A percentile compares a stretch with the other conserved stretches of the same genome.
Evolutionary conservation across 1,140 invertebrate species (phyloP).

Genomic region (Drosophila kikkawai): DNA sequence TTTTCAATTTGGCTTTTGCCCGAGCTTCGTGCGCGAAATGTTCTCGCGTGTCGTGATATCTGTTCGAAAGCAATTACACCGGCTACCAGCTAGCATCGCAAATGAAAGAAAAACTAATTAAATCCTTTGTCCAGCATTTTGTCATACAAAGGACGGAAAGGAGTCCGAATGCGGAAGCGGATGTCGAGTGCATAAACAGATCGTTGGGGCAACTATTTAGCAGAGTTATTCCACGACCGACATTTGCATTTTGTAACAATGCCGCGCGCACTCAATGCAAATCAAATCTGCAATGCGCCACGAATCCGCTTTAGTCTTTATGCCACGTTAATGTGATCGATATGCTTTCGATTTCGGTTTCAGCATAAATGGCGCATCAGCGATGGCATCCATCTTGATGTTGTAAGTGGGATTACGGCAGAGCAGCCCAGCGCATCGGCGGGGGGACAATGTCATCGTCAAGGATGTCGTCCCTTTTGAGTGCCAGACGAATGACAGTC

Average conservation of each 20-base stretch:
- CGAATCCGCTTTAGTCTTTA: slow-evolving; percentile 36
- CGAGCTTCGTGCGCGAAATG: slow-evolving; percentile 52
- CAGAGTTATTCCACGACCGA: slow-evolving; percentile 18
- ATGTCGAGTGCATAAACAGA: slow-evolving; percentile 30
- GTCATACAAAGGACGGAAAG: slow-evolving; percentile 34
- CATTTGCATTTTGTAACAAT: slow-evolving; percentile 32
- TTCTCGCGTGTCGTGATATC: slow-evolving; percentile 56
- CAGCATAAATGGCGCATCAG: slow-evolving; percentile 70
- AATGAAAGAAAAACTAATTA: slow-evolving; percentile 84
- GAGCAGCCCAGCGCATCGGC: slow-evolving; percentile 16
- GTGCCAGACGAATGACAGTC: slow-evolving; percentile 33
- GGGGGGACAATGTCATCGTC: slow-evolving; percentile 46
- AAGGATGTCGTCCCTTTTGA: slow-evolving; percentile 28
- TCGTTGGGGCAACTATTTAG: slow-evolving; percentile 38
- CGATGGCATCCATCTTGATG: slow-evolving; percentile 60
- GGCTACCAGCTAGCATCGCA: slow-evolving; percentile 34
- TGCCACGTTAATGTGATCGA: slow-evolving; percentile 63
- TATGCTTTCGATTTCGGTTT: slow-evolving; percentile 71
- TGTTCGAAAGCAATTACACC: slow-evolving; percentile 76
- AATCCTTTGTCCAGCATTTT: slow-evolving; percentile 77
- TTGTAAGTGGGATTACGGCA: slow-evolving; percentile 52
- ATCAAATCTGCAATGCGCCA: slow-evolving; percentile 73
- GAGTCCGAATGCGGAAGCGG: not conserved
- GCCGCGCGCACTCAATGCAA: slow-evolving; percentile 51
- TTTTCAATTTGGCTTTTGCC: slow-evolving; percentile 62